A percentile compares a stretch with the other conserved stretches of the same genome.
These are phyloP conservation scores for Chiropotes sagulatus DNA, from an alignment of 2,797 vertebrate genomes.

Conservation along the genomic window DNA sequence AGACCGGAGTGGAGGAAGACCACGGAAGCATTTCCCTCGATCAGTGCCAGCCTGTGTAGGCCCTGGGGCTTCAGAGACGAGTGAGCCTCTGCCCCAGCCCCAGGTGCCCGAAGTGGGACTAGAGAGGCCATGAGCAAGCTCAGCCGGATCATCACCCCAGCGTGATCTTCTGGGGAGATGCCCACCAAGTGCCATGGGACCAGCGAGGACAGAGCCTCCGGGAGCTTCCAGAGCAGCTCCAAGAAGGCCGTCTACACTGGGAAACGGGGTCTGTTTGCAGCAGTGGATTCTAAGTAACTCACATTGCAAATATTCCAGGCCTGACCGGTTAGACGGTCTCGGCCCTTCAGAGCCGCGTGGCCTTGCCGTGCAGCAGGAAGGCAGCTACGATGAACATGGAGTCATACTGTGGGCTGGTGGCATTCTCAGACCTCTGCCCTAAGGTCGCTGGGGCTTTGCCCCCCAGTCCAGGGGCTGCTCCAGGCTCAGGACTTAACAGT, in stretches of 20 bases:
- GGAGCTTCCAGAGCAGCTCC: background rate
- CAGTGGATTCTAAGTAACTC: background rate
- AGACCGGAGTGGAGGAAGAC: background rate
- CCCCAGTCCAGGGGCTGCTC: no score
- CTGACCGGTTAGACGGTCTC: background rate
- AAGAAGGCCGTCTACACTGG: background rate
- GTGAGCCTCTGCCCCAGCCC: background rate
- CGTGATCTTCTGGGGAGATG: accelerated
- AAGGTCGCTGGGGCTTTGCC: background rate
- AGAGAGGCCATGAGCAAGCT: background rate
- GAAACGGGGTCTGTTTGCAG: background rate
- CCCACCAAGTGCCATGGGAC: accelerated
- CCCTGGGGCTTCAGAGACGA: background rate
- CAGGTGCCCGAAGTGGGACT: background rate
- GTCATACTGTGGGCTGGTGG: background rate
- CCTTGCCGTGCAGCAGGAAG: background rate
- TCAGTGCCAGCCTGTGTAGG: background rate
- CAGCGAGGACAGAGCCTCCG: background rate
- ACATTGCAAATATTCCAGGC: background rate
- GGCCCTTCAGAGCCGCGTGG: background rate
- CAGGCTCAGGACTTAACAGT: background rate
- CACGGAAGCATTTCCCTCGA: background rate
- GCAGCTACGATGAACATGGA: background rate
- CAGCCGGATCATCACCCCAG: accelerated
- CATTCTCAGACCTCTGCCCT: background rate